Evolutionary conservation across 2,888 invertebrate genomes (phyloP).

Genomic region (Drosophila anceps): DNA sequence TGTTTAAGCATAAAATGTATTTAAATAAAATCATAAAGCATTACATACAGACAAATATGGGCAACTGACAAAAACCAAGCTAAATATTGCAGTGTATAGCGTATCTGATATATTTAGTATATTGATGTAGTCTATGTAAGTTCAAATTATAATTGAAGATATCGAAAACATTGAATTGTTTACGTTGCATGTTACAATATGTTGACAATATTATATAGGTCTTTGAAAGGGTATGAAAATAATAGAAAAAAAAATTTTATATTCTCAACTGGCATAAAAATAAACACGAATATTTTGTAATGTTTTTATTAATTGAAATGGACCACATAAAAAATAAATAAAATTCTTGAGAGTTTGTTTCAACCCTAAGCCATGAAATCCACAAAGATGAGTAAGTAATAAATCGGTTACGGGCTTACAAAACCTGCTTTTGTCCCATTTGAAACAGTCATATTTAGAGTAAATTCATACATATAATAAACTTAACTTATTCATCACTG

Average conservation of each 20-base stretch:
- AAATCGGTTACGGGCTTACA: not conserved
- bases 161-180: not conserved
- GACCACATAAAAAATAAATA: not conserved
- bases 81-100: not conserved
- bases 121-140: not conserved
- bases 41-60: not conserved
- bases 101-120: not conserved
- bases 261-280: constrained; percentile 8
- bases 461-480: not conserved
- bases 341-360: not conserved
- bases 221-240: not conserved
- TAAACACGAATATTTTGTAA: constrained; percentile 15
- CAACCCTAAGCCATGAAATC: not conserved
- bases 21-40: constrained; percentile 18
- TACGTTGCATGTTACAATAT: not conserved
- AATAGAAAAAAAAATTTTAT: constrained; percentile 18
- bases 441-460: not conserved
- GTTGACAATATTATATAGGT: not conserved
- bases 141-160: not conserved
- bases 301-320: constrained; percentile 63
- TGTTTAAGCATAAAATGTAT: constrained; percentile 23
- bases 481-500: not conserved
- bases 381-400: not conserved
- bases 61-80: not conserved
- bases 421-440: not conserved